Conservation (phyloP, 2,113 vertebrate genomes). For the Thalassoma bifasciatum region DNA sequence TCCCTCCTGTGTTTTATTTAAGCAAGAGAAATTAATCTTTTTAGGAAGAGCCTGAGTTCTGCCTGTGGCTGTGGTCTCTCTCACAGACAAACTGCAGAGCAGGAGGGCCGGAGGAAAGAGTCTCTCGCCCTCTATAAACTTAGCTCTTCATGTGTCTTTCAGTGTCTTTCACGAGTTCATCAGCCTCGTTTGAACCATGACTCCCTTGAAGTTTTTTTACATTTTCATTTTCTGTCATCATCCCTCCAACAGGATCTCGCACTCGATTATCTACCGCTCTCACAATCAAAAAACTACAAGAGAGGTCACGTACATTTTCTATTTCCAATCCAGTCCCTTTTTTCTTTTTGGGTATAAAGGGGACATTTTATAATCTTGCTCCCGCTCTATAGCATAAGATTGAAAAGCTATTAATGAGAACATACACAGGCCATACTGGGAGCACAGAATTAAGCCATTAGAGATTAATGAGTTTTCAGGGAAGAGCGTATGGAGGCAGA, state of each 20-base stretch:
- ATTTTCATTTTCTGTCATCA: conserved; percentile 60
- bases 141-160: conserved; percentile 12
- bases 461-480: conserved; percentile 75
- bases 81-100: background rate
- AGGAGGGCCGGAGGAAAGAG: background rate
- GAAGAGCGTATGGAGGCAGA: conserved; percentile 55
- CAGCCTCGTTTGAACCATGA: conserved; percentile 39
- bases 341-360: conserved; percentile 20
- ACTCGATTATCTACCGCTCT: conserved; percentile 47
- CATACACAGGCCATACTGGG: conserved; percentile 59
- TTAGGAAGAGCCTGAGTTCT: background rate
- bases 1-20: background rate
- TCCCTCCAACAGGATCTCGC: conserved; percentile 36
- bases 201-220: conserved; percentile 51
- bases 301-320: conserved; percentile 40
- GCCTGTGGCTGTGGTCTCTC: background rate
- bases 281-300: conserved; percentile 57
- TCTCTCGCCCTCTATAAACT: conserved; percentile 27
- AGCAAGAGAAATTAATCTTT: background rate
- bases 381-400: conserved; percentile 56
- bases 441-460: conserved; percentile 76
- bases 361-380: conserved; percentile 53
- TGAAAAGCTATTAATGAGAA: conserved; percentile 77
- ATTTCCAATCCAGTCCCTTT: conserved; percentile 33
- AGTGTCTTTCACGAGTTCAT: conserved; percentile 43